Base-by-base conservation (phyloP, 2,888 invertebrate species). In the Acanthosoma haemorrhoidale region DNA sequence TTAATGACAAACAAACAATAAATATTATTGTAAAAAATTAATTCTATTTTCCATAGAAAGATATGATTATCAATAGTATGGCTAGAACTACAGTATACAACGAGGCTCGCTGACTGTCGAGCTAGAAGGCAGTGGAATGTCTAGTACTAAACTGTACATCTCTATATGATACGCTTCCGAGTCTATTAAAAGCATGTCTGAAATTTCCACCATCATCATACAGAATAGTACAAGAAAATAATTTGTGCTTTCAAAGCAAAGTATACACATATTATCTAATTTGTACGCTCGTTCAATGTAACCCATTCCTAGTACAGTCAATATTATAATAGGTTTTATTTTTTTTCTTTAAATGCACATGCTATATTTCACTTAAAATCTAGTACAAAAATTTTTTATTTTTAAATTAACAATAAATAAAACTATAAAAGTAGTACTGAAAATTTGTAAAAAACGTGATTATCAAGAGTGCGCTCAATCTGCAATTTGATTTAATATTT, bases 371-470 rank as follows among this genome's bases (percentile, higher is more conserved):
- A 57, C 34, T 67, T 57, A 57, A 21, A 67, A 67, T 16, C 67
- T 67, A 67, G 57, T 67, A 67, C 67, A 67, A 67, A 67, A 67
- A 15, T 58, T 29, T 67, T 43, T 67, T 25, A 51, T 57, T 51
- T 60, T 34, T 67, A 67, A 67, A 67, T 67, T 51, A 67, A 67
- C 34, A 51, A 67, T 67, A 67, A 67, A 67, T 51, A 67, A 67
- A 67, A 32, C 15, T 67, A 57, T 57, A 67, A 67, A 67, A 67
- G 32, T 57, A 67, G 67, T 67, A 67, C 21, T 57, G 67, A 57
- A 67, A 67, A 67, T 57, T 57, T 67, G 57, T 67, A 57, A 57
- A 67, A 67, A 67, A 67, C 32, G 67, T 67, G 67, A 67, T 67
- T 67, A 67, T 67, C 67, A 67, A 57, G 31, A 67, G 67, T 67